These are phyloP conservation scores for Ammodytes dubius DNA, from an alignment of 2,113 vertebrate genomes.

Conservation along the genomic window DNA sequence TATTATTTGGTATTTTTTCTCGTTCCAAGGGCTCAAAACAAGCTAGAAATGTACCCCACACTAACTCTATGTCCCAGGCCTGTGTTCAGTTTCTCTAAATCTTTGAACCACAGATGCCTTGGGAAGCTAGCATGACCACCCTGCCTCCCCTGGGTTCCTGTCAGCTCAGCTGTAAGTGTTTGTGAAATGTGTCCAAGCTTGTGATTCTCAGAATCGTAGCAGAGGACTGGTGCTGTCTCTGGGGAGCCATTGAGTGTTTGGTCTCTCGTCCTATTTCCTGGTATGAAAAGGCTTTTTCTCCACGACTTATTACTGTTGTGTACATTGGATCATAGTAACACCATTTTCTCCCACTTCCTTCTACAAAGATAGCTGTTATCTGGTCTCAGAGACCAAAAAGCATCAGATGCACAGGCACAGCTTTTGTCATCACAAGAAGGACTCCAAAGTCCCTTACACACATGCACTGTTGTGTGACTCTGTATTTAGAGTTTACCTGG, in stretches of 20 bases:
- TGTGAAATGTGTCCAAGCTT: constrained; percentile 31
- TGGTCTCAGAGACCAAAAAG: neutral
- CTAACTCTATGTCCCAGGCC: neutral
- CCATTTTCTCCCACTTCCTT: neutral
- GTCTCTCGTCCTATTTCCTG: neutral
- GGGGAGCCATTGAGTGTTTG: constrained; percentile 13
- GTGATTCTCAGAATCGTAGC: constrained; percentile 15
- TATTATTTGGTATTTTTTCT: neutral
- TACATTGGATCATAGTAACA: neutral
- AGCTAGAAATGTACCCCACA: neutral
- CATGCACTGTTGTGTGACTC: too few species aligned
- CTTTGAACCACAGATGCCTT: neutral
- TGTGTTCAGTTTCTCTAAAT: neutral
- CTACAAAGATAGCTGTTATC: neutral
- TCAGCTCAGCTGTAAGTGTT: constrained; percentile 1
- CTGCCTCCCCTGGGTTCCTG: neutral
- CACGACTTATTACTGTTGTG: neutral
- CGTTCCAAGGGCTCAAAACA: neutral
- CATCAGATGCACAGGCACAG: neutral
- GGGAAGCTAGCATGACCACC: neutral
- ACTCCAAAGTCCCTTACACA: too few species aligned
- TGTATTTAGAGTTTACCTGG: too few species aligned
- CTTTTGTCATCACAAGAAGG: neutral
- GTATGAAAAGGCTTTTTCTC: neutral
- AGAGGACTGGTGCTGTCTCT: constrained; percentile 9